Evolutionary conservation across 2,888 invertebrate species (phyloP), one percentile per base, ranked within the genome.

Genomic region (Cantharis rustica): DNA sequence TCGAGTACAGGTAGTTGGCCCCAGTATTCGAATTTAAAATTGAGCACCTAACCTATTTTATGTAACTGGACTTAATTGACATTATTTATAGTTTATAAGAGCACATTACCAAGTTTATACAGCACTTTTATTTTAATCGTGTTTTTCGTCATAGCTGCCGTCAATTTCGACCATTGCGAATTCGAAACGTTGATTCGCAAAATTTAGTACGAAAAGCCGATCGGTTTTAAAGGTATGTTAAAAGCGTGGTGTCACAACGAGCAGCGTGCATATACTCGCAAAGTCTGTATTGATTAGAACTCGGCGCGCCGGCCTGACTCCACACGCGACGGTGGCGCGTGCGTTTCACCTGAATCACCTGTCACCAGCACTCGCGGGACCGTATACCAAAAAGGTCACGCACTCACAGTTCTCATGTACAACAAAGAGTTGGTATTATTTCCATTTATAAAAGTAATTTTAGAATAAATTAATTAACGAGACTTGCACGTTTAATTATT

Each of bases 231-330:
- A 72, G 79, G 68, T 80, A 76, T 31, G 80, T 70, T 62, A 69
- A 69, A 78, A 80, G 73, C 80, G 81, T 76, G 84, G 81, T 83
- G 83, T 86, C 89, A 47, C 47, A 86, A 88, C 88, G 87, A 85
- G 82, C 85, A 86, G 88, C 88, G 88, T 77, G 79, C 82, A 86
- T 89, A 90, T 88, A 88, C 88, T 89, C 83, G 90, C 88, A 89
- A 66, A 66, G 23, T 76, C 77, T 77, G 82, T 84, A 84, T 84
- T 84, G 84, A 84, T 84, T 82, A 80, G 77, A 80, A 80, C 79
- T 77, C 81, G 84, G 85, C 86, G 82, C 84, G 87, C 86, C 87
- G 85, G 85, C 84, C 84, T 84, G 87, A 86, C 87, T 86, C 86
- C 87, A 85, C 87, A 88, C 87, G 88, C 87, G 86, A 88, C 79